Conservation (phyloP, 92 coral and sea anemone genomes). For the Epizoanthus rinbou region DNA sequence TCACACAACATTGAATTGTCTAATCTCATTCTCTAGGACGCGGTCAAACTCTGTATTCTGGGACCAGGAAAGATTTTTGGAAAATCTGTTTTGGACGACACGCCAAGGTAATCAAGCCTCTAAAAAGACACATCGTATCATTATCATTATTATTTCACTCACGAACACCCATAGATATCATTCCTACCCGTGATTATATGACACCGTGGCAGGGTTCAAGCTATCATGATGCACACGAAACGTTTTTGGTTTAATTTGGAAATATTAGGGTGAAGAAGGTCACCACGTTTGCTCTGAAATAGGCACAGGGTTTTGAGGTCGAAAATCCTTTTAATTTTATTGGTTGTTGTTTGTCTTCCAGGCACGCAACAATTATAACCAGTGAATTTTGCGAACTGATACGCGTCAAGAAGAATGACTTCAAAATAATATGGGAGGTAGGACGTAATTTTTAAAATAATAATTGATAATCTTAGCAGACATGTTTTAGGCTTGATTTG, state of each 20-base stretch:
- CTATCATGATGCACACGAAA: not conserved
- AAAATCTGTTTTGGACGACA: conserved; percentile 78
- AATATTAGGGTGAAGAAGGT: no score
- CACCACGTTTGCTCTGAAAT: not conserved
- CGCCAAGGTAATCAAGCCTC: conserved; percentile 65
- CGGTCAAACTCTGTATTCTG: conserved; percentile 69
- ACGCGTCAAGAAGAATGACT: conserved; percentile 66
- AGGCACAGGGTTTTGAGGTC: not conserved
- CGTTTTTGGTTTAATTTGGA: no score
- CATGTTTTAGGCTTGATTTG: no score
- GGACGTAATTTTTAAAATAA: not conserved
- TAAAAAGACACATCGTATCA: not conserved
- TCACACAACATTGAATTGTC: no score
- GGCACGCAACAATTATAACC: conserved; percentile 76
- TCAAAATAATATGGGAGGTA: conserved; percentile 83
- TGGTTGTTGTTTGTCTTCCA: conserved; percentile 4
- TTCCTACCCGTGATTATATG: no score
- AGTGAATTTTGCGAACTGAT: conserved; percentile 72
- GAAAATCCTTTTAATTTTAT: not conserved
- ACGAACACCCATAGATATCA: not conserved
- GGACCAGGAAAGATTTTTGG: conserved; percentile 81
- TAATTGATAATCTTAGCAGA: no score
- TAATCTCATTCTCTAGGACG: conserved; percentile 51
- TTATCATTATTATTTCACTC: not conserved
- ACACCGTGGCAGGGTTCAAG: not conserved